Conservation (phyloP, 2,888 invertebrate species). For the Nomada hirtipes region DNA sequence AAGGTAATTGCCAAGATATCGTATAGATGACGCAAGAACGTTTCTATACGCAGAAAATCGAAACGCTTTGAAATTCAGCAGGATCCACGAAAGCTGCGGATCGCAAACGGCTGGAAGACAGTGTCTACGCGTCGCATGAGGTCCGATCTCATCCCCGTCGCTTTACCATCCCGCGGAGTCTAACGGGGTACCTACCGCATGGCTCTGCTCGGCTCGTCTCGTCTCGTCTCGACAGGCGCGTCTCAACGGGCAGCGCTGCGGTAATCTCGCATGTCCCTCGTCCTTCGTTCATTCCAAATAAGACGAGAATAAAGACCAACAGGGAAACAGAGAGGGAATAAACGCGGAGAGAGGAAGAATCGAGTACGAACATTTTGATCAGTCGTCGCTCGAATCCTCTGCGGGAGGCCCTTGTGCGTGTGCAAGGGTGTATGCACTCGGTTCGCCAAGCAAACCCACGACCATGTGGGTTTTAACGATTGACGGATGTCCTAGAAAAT, state of each 20-base stretch:
- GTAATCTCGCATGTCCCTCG: constrained; percentile 71
- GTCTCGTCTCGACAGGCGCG: constrained; percentile 55
- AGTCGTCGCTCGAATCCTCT: constrained; percentile 66
- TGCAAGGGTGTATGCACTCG: constrained; percentile 20
- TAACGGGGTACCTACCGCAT: constrained; percentile 71
- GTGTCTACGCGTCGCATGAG: constrained; percentile 64
- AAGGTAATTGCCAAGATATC: neutral
- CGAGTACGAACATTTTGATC: constrained; percentile 75
- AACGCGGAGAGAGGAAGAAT: constrained; percentile 55
- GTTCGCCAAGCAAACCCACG: constrained; percentile 35
- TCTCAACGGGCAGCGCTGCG: constrained; percentile 68
- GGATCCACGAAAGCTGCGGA: neutral
- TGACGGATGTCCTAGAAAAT: constrained; percentile 11
- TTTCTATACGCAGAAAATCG: neutral
- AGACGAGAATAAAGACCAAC: constrained; percentile 64
- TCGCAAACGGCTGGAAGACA: constrained; percentile 43
- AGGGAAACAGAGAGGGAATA: constrained; percentile 17
- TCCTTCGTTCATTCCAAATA: constrained; percentile 69
- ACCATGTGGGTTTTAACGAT: constrained; percentile 55
- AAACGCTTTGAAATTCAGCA: too few relatives aligned
- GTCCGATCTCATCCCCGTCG: constrained; percentile 68
- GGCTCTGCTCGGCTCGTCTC: constrained; percentile 40
- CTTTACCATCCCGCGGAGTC: constrained; percentile 69
- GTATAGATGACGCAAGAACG: neutral
- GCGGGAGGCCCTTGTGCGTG: constrained; percentile 66